A percentile compares a stretch with the other conserved stretches of the same genome.
phyloP scores from a whole-genome alignment of 2,888 invertebrate species.

The Amiota minor region DNA sequence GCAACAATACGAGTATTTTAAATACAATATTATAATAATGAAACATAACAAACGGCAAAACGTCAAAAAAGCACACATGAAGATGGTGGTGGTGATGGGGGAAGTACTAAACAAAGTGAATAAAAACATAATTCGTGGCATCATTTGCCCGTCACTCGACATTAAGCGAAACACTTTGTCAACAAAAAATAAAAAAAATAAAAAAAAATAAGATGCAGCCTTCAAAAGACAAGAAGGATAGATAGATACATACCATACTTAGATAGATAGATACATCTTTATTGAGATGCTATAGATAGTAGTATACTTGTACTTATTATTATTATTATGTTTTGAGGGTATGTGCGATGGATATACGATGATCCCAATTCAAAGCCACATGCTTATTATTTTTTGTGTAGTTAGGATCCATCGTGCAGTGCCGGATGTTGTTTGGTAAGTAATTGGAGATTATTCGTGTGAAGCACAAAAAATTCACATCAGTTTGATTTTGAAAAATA shows the following conservation, averaged over 20 bases:
- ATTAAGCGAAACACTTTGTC: slow-evolving; percentile 71
- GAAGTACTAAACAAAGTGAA: not conserved
- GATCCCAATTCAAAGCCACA: slow-evolving; percentile 12
- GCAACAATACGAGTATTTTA: no score
- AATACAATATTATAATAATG: not conserved
- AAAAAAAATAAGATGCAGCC: slow-evolving; percentile 33
- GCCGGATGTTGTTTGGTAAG: slow-evolving; percentile 66
- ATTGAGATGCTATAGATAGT: no score
- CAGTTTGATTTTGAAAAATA: slow-evolving; percentile 50
- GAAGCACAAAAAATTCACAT: slow-evolving; percentile 2
- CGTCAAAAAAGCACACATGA: not conserved
- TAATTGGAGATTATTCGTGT: slow-evolving; percentile 52
- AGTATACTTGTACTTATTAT: no score
- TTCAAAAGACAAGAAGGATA: not conserved
- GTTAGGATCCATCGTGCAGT: not conserved
- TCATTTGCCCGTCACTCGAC: slow-evolving; percentile 60
- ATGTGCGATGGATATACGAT: not conserved
- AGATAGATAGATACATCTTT: not conserved
- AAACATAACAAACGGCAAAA: not conserved
- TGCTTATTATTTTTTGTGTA: not conserved
- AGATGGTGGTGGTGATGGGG: not conserved
- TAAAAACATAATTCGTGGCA: slow-evolving; percentile 27
- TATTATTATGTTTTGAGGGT: not conserved
- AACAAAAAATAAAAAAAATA: slow-evolving; percentile 48
- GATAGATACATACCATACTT: not conserved